A percentile compares a stretch with the other conserved stretches of the same genome.
These are phyloP conservation scores for Hemicentrotus pulcherrimus DNA, from an alignment of 35 echinoderm and acorn worm genomes.

Conservation along the genomic window DNA sequence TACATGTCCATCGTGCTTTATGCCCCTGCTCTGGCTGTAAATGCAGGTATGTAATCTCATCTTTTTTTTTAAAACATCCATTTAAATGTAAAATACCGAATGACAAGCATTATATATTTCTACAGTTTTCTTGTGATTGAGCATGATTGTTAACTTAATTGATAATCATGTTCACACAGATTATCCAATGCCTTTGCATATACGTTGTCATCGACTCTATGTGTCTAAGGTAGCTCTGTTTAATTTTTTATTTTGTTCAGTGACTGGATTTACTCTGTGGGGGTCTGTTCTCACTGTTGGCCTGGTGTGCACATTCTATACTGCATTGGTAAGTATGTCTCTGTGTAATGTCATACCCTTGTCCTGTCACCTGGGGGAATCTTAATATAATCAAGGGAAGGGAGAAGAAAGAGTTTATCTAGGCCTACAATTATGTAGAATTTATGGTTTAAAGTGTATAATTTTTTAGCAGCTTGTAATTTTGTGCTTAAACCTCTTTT, in stretches of 20 bases:
- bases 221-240: neutral
- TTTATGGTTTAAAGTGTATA: too few relatives aligned
- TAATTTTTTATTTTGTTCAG: conserved; percentile 58
- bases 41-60: conserved; percentile 60
- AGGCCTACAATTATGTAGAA: too few relatives aligned
- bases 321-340: conserved; percentile 67
- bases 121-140: neutral
- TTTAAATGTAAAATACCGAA: too few relatives aligned
- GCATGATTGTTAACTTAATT: neutral
- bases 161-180: neutral
- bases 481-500: too few relatives aligned
- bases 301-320: conserved; percentile 76
- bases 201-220: neutral
- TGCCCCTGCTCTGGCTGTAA: conserved; percentile 73
- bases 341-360: too few relatives aligned
- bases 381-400: too few relatives aligned
- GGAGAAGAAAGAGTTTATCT: too few relatives aligned
- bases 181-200: neutral
- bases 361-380: too few relatives aligned
- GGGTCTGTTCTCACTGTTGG: conserved; percentile 66
- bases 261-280: conserved; percentile 78
- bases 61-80: neutral
- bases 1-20: conserved; percentile 82
- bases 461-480: too few relatives aligned
- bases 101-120: neutral